phyloP scores from a whole-genome alignment of 2,113 vertebrate genomes.

The Elanus axillaris region DNA sequence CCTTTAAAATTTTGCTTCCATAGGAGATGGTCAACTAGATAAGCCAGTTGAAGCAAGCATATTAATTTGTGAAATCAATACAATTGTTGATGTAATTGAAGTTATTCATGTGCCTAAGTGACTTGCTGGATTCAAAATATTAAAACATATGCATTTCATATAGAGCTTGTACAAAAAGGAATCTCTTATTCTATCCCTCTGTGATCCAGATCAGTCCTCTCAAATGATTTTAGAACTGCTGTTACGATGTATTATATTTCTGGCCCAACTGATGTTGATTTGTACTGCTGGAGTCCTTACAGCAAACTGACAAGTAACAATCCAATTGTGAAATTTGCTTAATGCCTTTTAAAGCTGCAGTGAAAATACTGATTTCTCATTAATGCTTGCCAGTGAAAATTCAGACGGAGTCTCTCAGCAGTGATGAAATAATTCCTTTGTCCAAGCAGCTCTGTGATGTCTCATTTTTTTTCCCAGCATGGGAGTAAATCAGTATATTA shows the following conservation, averaged over 20 bases:
- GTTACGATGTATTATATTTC: background rate
- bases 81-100: background rate
- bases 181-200: background rate
- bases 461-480: background rate
- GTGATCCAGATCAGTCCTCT: background rate
- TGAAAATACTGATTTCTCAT: background rate
- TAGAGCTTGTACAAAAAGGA: background rate
- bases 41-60: background rate
- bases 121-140: background rate
- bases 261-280: background rate
- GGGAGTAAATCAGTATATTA: background rate
- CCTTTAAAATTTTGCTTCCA: background rate
- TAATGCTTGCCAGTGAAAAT: background rate
- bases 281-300: background rate
- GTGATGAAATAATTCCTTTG: background rate
- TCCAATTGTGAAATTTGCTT: background rate
- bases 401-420: background rate
- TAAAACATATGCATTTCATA: background rate
- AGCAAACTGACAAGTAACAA: background rate
- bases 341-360: background rate
- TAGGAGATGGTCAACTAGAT: background rate
- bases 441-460: background rate
- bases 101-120: background rate
- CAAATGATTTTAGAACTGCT: background rate
- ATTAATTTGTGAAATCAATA: background rate